Base-by-base conservation (phyloP, 2,888 invertebrate species). In the Clostera curtula region DNA sequence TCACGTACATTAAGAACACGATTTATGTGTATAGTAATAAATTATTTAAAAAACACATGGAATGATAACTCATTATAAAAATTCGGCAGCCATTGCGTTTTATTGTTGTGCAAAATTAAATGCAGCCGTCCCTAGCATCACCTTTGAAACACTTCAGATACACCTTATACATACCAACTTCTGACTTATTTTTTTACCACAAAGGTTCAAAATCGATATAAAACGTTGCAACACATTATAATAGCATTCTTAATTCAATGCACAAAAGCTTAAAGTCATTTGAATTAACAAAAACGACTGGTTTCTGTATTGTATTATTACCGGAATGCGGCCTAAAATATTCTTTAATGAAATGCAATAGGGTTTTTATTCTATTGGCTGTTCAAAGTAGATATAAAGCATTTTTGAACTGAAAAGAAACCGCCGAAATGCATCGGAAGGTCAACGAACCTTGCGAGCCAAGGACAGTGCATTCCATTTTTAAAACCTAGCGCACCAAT, bases 391-490 rank as follows among this genome's bases (percentile, higher is more conserved):
- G 48, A 47, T 48, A 69, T 69, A 63, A 45, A 63, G 43, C 65
- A 49, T 63, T 77, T 69, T 43, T 45, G 42, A 49, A 49, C 54
- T 49, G 49, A 49, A 43, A 32, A 39, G 56, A 69, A 79, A 82
- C 72, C 71, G 65, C 83, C 83, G 62, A 83, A 83, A 83, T 83
- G 83, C 83, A 83, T 77, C 73, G 77, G 72, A 74, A 82, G 83
- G 80, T 82, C 74, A 65, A 79, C 71, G 82, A 77, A 74, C 82
- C 63, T 56, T 35, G 58, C 57, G 54, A 66, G 58, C 80, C 82
- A 83, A 83, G 83, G 83, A 83, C 83, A 83, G 74, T 73, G 82
- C 82, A 83, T 80, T 82, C 77, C 76, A 76, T 82, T 82, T 82
- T 82, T 79, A 74, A 79, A 79, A 68, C 70, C 75, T 83, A 80